These are phyloP conservation scores for Tiphia femorata DNA, from an alignment of 2,888 invertebrate species.

Conservation along the genomic window DNA sequence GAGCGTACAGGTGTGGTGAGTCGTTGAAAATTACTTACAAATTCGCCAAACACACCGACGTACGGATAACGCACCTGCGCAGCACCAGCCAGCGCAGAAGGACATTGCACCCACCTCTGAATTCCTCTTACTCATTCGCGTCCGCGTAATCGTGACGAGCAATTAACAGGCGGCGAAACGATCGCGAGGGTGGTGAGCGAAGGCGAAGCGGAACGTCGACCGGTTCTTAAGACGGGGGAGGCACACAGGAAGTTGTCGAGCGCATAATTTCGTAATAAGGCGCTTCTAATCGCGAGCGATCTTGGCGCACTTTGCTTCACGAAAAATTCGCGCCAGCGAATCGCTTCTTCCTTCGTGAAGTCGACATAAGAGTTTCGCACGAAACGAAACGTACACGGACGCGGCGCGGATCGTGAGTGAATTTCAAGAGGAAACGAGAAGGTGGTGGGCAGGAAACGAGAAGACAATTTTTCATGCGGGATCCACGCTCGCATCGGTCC, in stretches of 20 bases:
- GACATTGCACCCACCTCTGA: too few species aligned
- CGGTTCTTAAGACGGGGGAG: too few species aligned
- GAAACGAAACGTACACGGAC: not conserved
- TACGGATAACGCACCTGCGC: too few species aligned
- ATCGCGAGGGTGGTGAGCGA: not conserved
- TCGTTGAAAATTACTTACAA: too few species aligned
- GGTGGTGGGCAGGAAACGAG: slow-evolving; percentile 32
- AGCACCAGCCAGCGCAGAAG: too few species aligned
- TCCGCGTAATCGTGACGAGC: not conserved
- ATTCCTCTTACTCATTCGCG: not conserved
- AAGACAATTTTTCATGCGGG: slow-evolving; percentile 41
- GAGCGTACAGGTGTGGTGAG: too few species aligned
- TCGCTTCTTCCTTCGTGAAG: slow-evolving; percentile 8
- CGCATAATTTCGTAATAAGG: slow-evolving; percentile 47
- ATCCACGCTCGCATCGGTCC: slow-evolving; percentile 17
- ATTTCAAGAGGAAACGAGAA: slow-evolving; percentile 20
- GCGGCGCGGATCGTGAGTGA: not conserved
- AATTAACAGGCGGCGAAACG: slow-evolving; percentile 1
- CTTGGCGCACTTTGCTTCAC: not conserved
- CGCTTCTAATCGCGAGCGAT: slow-evolving; percentile 36
- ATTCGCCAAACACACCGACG: too few species aligned
- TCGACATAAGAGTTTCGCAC: not conserved
- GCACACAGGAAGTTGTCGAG: slow-evolving; percentile 35
- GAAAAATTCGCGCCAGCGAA: slow-evolving; percentile 11
- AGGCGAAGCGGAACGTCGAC: not conserved